These are phyloP conservation scores for Drosophila demipolita DNA, from an alignment of 2,888 invertebrate genomes.

Conservation along the genomic window DNA sequence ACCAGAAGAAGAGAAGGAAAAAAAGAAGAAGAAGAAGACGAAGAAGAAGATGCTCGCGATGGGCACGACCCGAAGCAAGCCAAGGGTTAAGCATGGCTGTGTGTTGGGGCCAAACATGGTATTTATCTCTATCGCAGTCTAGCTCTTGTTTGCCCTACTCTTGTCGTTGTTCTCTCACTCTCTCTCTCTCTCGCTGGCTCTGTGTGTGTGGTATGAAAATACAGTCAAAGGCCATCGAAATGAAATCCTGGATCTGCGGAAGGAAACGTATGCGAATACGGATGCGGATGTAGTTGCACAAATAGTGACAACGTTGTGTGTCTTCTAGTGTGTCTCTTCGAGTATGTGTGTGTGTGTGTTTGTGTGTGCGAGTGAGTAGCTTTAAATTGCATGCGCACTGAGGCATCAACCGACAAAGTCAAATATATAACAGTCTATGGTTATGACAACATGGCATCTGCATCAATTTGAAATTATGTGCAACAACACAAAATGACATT, in stretches of 20 bases:
- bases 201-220: conserved; percentile 15
- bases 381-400: conserved; percentile 57
- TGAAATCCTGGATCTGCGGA: conserved; percentile 33
- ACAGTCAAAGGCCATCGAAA: conserved; percentile 56
- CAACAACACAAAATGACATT: conserved; percentile 29
- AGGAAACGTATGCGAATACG: conserved; percentile 9
- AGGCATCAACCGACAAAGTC: conserved; percentile 47
- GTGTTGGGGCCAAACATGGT: conserved; percentile 27
- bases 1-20: background rate
- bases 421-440: conserved; percentile 40
- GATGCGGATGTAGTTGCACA: conserved; percentile 51
- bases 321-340: background rate
- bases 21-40: conserved; percentile 8
- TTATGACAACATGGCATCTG: conserved; percentile 42
- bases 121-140: background rate
- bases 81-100: conserved; percentile 52
- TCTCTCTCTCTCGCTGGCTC: background rate
- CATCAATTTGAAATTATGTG: conserved; percentile 37
- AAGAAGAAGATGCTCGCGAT: conserved; percentile 26
- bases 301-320: conserved; percentile 31
- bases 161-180: conserved; percentile 13
- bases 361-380: conserved; percentile 26
- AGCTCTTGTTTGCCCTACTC: conserved; percentile 23
- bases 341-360: conserved; percentile 2
- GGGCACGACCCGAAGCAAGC: conserved; percentile 38